Conservation (phyloP, 2,888 invertebrate genomes). For the Girardia tigrina region DNA sequence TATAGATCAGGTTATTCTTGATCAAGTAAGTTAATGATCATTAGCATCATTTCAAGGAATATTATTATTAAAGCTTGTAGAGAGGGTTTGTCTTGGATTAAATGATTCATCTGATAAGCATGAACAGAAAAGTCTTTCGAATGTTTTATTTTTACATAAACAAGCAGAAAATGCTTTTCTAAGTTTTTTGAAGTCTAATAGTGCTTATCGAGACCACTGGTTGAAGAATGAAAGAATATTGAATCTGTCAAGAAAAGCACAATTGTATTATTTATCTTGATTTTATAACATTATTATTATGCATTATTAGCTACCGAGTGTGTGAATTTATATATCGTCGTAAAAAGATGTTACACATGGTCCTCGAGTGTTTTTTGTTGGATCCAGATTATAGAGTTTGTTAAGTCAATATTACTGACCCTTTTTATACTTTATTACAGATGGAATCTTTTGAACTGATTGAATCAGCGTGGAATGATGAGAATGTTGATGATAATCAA, state of each 20-base stretch:
- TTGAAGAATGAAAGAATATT: slow-evolving; percentile 6
- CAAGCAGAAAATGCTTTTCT: background rate
- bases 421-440: background rate
- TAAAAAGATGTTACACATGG: background rate
- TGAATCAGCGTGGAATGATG: slow-evolving; percentile 2
- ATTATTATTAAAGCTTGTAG: background rate
- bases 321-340: background rate
- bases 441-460: background rate
- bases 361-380: slow-evolving; percentile 3
- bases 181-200: background rate
- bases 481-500: background rate
- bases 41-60: background rate
- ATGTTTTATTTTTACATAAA: background rate
- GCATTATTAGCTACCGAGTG: background rate
- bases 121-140: background rate
- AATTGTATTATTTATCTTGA: background rate
- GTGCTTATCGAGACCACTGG: background rate
- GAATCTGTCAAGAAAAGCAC: background rate
- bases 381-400: slow-evolving; percentile 5
- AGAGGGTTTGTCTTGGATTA: background rate
- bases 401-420: background rate
- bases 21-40: background rate
- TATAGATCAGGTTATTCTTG: background rate
- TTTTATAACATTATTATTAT: background rate
- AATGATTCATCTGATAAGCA: background rate